Conservation (phyloP, 1,140 invertebrate species). For the Cotesia vestalis region DNA sequence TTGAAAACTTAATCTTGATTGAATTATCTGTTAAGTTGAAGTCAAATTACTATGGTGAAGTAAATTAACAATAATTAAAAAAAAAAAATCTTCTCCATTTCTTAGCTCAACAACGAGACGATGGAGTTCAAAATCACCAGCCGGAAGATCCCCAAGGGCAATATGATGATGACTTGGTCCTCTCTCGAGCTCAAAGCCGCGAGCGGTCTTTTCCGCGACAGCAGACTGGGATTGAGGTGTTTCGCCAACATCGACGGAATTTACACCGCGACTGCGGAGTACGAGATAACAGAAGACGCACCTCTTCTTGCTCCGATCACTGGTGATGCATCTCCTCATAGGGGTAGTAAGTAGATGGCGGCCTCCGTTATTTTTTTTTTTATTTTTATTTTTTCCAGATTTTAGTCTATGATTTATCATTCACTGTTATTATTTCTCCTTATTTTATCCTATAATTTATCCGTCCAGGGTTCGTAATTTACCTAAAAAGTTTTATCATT, state of each 20-base stretch:
- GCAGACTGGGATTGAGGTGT: constrained; percentile 53
- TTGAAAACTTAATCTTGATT: too few relatives aligned
- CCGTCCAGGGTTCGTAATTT: too few relatives aligned
- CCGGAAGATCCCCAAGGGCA: constrained; percentile 38
- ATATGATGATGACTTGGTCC: constrained; percentile 50
- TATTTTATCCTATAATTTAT: not conserved
- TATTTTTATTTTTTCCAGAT: too few relatives aligned
- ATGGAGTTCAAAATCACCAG: constrained; percentile 45
- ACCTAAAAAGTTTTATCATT: not conserved
- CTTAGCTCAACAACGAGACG: constrained; percentile 48
- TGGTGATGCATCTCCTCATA: constrained; percentile 58
- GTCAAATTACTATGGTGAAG: too few relatives aligned
- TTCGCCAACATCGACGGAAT: constrained; percentile 55
- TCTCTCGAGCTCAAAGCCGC: constrained; percentile 54
- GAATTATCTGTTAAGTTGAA: too few relatives aligned
- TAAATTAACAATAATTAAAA: too few relatives aligned
- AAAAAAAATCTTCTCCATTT: constrained; percentile 16
- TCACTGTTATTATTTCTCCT: not conserved
- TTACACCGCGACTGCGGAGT: constrained; percentile 53
- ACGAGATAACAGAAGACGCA: constrained; percentile 56
- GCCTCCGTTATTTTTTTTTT: too few relatives aligned
- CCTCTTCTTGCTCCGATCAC: constrained; percentile 60
- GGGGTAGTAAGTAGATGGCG: constrained; percentile 53
- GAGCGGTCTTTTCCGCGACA: constrained; percentile 52
- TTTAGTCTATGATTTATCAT: too few relatives aligned